These are phyloP conservation scores for Galeopterus variegatus DNA, from an alignment of 2,113 vertebrate species.

Conservation along the genomic window DNA sequence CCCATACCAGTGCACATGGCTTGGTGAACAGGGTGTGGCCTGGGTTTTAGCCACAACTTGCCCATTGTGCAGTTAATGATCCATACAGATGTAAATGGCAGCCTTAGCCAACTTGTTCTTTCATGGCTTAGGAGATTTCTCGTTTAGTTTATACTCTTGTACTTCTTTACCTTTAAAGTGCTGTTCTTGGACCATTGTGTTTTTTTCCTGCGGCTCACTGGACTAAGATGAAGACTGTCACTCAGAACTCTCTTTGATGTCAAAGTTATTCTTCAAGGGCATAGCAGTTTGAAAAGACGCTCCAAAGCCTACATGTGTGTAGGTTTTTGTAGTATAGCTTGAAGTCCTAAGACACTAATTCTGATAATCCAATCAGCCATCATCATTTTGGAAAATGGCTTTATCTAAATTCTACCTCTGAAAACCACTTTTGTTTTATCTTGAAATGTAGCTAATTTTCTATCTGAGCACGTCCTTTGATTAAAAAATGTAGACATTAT, in stretches of 20 bases:
- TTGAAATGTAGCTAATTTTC: slow-evolving; percentile 11
- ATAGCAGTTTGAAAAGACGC: neutral
- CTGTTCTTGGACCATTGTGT: neutral
- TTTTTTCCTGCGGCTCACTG: neutral
- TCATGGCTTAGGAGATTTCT: neutral
- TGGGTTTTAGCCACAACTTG: neutral
- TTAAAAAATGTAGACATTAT: neutral
- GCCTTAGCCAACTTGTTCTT: neutral
- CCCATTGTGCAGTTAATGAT: neutral
- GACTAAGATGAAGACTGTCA: neutral
- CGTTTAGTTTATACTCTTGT: neutral
- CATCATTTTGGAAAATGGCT: neutral
- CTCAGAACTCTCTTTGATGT: neutral
- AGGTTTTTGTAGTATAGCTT: neutral
- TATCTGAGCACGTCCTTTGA: neutral
- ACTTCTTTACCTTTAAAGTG: neutral
- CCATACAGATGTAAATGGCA: neutral
- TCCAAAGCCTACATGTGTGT: neutral
- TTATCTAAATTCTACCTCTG: neutral
- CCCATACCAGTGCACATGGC: neutral
- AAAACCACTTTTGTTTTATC: slow-evolving; percentile 9
- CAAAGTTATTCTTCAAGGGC: neutral
- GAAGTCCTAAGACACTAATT: neutral
- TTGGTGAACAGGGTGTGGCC: neutral
- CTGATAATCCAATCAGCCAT: neutral